A percentile compares a stretch with the other conserved stretches of the same genome.
These are phyloP conservation scores for Melanotaenia parkinsoni DNA, from an alignment of 2,797 vertebrate genomes.

Conservation along the genomic window DNA sequence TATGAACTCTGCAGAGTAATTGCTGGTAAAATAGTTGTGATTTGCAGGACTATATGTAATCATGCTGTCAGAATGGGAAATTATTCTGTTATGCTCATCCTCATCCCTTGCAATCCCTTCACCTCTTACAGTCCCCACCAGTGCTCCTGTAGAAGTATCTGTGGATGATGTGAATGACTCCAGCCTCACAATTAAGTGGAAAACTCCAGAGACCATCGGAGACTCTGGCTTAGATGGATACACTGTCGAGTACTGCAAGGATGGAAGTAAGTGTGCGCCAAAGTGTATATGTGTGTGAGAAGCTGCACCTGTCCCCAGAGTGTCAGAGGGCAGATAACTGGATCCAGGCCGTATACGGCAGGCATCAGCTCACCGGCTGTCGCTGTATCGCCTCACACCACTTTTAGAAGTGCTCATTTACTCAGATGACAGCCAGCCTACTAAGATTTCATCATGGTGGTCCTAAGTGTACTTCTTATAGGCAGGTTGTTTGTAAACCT, in stretches of 20 bases:
- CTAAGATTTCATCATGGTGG: slow-evolving; percentile 60
- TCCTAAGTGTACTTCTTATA: slow-evolving; percentile 54
- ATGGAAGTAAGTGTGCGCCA: slow-evolving; percentile 87
- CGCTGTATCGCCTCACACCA: slow-evolving; percentile 69
- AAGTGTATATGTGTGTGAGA: slow-evolving; percentile 35
- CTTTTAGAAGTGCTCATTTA: slow-evolving; percentile 78
- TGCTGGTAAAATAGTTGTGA: not conserved
- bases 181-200: slow-evolving; percentile 89
- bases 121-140: slow-evolving; percentile 84
- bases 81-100: not conserved
- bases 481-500: slow-evolving; percentile 72
- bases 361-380: slow-evolving; percentile 73
- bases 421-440: slow-evolving; percentile 67
- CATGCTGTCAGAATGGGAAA: not conserved
- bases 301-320: slow-evolving; percentile 78
- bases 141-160: slow-evolving; percentile 82
- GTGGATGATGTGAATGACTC: slow-evolving; percentile 88
- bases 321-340: slow-evolving; percentile 72
- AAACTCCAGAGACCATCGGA: slow-evolving; percentile 83
- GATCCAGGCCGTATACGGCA: slow-evolving; percentile 73
- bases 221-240: slow-evolving; percentile 87
- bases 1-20: not conserved
- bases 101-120: not conserved
- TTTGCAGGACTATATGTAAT: not conserved
- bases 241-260: slow-evolving; percentile 88